Evolutionary conservation across 2,888 invertebrate species (phyloP).

Genomic region (Oxyteleia sp.): DNA sequence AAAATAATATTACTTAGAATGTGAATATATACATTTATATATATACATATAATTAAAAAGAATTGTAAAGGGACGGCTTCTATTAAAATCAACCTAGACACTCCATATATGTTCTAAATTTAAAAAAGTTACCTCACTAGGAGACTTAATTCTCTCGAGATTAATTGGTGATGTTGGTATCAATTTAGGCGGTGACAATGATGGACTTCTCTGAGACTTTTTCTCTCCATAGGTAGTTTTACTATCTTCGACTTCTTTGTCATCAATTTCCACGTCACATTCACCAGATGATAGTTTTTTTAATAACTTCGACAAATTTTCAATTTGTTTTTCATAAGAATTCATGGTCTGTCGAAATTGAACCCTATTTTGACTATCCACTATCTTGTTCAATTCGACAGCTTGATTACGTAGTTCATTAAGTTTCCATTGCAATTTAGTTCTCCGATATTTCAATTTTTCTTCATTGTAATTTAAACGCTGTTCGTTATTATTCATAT

Average conservation of each 20-base stretch:
- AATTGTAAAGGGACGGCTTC: too few relatives aligned
- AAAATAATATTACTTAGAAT: too few relatives aligned
- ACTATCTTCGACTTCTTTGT: conserved; percentile 15
- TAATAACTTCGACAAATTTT: conserved; percentile 80
- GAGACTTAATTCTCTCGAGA: conserved; percentile 18
- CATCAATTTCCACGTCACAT: conserved; percentile 37
- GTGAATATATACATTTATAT: too few relatives aligned
- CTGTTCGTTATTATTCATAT: too few relatives aligned
- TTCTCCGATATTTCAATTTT: conserved; percentile 76
- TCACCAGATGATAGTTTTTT: conserved; percentile 76
- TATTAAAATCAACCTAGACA: too few relatives aligned
- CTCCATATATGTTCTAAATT: too few relatives aligned
- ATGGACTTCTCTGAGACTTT: conserved; percentile 12
- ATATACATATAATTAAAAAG: too few relatives aligned
- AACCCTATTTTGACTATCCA: conserved; percentile 62
- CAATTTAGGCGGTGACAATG: conserved; percentile 51
- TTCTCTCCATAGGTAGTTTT: background rate
- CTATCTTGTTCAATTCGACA: conserved; percentile 75
- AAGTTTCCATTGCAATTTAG: conserved; percentile 77
- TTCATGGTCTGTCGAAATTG: conserved; percentile 79
- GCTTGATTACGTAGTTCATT: conserved; percentile 78
- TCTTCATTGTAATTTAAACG: conserved; percentile 68
- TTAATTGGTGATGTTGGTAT: conserved; percentile 47
- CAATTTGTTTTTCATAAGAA: conserved; percentile 80
- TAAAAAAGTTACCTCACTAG: conserved; percentile 47